Evolutionary conservation across 2,797 vertebrate genomes (phyloP), one percentile per base, ranked within the genome.

Genomic region (Limnodromus scolopaceus): DNA sequence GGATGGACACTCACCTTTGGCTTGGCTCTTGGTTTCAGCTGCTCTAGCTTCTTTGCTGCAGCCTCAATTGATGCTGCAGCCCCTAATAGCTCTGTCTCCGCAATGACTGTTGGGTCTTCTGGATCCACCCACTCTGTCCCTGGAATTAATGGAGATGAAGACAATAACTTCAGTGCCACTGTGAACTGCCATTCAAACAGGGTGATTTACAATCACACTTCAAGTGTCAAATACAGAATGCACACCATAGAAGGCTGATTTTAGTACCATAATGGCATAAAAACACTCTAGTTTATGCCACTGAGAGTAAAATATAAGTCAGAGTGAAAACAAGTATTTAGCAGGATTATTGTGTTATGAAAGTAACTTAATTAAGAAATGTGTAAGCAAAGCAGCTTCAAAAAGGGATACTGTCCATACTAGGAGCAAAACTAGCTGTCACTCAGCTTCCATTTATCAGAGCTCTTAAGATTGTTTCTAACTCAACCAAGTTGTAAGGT

Each of bases 41-140:
- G 99, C 97, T 99, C 99, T 85, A 99, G 98, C 98, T 99, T 99
- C 98, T 99, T 99, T 92, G 99, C 99, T 34, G 99, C 99, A n/a
- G 99, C 99, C 98, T 99, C 99, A 84, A 99, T 99, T 89, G 99
- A 99, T 5, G 99, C 99, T 22, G 99, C 99, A 27, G 99, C 99
- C 88, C 99, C 99, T 86, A 99, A 97, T 5, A 99, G 98, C 97
- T 99, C 99, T 0, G 99, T 99, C 98, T 99, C 99, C 1, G 99
- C 99, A 55, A 99, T 99, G 96, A 99, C 99, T 14, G 99, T 99
- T 69, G 99, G 99, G 97, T 99, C 99, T 97, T 99, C 99, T 1
- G 99, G 99, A 95, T 99, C 99, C 92, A 99, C 99, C 97, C 99
- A 99, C 96, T 99, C 99, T 4, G 99, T 99, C 89, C 99, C 99